Base-by-base conservation (phyloP, 2,797 vertebrate species). In the Ceyx erithaca region DNA sequence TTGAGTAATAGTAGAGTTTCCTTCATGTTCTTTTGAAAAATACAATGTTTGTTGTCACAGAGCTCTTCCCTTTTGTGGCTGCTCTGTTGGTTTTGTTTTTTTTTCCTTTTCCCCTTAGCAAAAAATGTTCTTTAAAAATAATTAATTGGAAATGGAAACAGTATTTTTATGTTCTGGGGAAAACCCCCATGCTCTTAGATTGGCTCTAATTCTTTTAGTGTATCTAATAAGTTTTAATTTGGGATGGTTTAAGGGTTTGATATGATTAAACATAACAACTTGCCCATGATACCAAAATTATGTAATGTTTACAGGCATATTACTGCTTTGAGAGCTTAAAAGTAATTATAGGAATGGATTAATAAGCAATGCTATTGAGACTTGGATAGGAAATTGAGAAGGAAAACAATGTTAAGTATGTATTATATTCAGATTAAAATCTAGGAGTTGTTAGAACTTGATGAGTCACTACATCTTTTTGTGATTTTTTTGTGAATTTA, bases 181-280 rank as follows among this genome's bases (percentile, higher is more conserved):
- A 66, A 43, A 57, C 15, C 7, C 3, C 26, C 28, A 8, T 66
- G 10, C 5, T 19, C 12, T 45, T 45, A n/a, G 5, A 7, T 49
- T 2, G 1, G 3, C 10, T 6, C 0, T 76, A 2, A 10, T 45
- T 35, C 28, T 35, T 41, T 57, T 13, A 22, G 10, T 35, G 70
- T 80, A 88, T 63, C 35, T 59, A 45, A 1, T 12, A 61, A 48
- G 17, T 58, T 77, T 67, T 55, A 43, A 30, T 17, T 93, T 69
- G 26, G 33, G 26, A 11, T 70, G 6, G 4, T 4, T 76, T 72
- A 59, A 73, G 12, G 20, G 26, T 79, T 75, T 75, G 7, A 10
- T 35, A 43, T 41, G 15, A 41, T 73, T 92, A 77, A 80, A 48
- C 2, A 1, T 35, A 22, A 52, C 30, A 4, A 40, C 61, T 72